Base-by-base conservation (phyloP, 2,888 invertebrate genomes). In the Athalia circularis region DNA sequence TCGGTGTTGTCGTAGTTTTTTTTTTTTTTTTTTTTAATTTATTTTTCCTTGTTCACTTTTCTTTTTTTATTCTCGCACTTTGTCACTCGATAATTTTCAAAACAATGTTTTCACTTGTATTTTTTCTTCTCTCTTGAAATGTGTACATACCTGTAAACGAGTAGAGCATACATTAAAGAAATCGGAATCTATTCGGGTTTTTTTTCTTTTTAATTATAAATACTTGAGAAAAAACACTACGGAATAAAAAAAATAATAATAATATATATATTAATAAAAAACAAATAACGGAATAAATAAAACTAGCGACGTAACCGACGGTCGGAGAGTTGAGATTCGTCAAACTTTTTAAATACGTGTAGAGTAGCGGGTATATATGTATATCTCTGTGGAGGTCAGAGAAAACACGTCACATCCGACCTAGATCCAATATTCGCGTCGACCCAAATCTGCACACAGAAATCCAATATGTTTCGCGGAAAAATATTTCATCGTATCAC, bases 401-500 rank as follows among this genome's bases (percentile, higher is more conserved):
- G 72, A 72, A 72, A 72, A 57, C 72, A 72, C 72, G 72, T 72
- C 72, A 72, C 59, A 72, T 72, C 72, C 72, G 72, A 72, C 72
- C 72, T 72, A 72, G 72, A 72, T 72, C 54, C 50, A 68, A 54
- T 68, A 68, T 68, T 68, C 68, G 52, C 68, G 54, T 68, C 68
- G 68, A 68, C 68, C 68, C 68, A 68, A 68, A 68, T 68, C 52
- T 68, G 68, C 15, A 68, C 50, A 68, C 29, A 52, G 52, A 68
- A 54, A 54, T n/a, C 54, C 54, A 54, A 54, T 54, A 54, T 54
- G 54, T 54, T 54, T n/a, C 11, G 9, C 54, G 54, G n/a, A 54
- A 11, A 54, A 54, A 54, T 29, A 29, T 29, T 29, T 29, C 29
- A 29, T 29, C 29, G 29, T 29, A 29, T 29, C 29, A 29, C 29